phyloP scores from a whole-genome alignment of 2,888 invertebrate genomes.

The Melanargia galathea region DNA sequence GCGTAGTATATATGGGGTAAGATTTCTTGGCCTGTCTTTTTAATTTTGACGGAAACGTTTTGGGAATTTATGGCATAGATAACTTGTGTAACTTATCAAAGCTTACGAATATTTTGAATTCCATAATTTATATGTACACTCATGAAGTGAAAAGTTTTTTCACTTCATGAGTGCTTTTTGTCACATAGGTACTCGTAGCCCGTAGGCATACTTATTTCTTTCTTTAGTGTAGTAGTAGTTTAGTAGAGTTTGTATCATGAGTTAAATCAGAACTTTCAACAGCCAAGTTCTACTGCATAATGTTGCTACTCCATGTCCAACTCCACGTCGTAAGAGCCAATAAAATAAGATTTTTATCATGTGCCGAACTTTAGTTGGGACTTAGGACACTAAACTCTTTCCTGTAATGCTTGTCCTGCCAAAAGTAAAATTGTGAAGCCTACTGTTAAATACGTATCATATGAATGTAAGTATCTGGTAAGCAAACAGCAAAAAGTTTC shows the following conservation, averaged over 20 bases:
- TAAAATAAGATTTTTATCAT: no score
- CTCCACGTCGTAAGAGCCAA: no score
- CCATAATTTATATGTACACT: no score
- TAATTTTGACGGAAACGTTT: not conserved
- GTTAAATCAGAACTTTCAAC: not conserved
- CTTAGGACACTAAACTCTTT: not conserved
- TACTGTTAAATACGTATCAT: no score
- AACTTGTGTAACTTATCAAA: not conserved
- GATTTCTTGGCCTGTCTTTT: not conserved
- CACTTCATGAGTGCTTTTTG: no score
- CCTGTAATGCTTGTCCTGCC: not conserved
- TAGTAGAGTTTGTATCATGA: not conserved
- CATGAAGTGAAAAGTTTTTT: no score
- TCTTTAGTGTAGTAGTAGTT: not conserved
- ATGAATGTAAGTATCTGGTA: not conserved
- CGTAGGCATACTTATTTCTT: no score
- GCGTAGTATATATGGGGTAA: no score
- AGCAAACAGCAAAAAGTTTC: slow-evolving; percentile 2
- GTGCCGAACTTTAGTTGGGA: not conserved
- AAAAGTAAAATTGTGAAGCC: not conserved
- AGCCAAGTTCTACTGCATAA: not conserved
- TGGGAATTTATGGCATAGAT: no score
- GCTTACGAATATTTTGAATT: no score
- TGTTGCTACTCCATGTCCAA: no score
- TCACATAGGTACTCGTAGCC: no score